Percentiles rank a stretch among this genome's conserved stretches.
Evolutionary conservation across 2,888 invertebrate species (phyloP).

Genomic region (Drosophila mercatorum): DNA sequence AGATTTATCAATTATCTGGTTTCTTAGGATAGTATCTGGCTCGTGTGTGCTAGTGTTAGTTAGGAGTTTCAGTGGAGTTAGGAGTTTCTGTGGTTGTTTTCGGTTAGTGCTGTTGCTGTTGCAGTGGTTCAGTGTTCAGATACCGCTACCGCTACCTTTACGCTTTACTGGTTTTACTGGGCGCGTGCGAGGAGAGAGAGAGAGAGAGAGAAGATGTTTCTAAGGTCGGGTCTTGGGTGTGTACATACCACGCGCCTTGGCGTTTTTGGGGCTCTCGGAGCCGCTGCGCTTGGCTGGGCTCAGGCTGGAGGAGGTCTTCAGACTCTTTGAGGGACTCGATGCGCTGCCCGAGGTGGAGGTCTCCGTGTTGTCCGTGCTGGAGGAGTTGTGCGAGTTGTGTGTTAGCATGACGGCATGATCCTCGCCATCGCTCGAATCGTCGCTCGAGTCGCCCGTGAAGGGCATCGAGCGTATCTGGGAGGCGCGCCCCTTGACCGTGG

Average conservation of each 20-base stretch:
- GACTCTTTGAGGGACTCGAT: constrained; percentile 93
- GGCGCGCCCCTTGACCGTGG: constrained; percentile 97
- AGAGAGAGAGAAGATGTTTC: neutral
- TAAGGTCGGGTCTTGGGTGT: neutral
- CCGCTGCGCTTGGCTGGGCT: constrained; percentile 94
- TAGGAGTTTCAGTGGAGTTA: neutral
- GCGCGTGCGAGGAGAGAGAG: constrained; percentile 22
- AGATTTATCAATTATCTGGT: no score
- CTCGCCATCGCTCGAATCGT: constrained; percentile 97
- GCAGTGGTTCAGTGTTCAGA: constrained; percentile 23
- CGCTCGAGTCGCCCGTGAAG: constrained; percentile 97
- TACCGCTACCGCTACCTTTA: constrained; percentile 51
- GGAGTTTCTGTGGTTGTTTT: neutral
- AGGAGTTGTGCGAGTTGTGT: constrained; percentile 85
- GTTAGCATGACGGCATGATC: constrained; percentile 86
- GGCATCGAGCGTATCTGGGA: constrained; percentile 98
- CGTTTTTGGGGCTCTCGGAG: constrained; percentile 91
- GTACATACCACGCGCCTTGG: constrained; percentile 90
- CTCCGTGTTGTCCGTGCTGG: constrained; percentile 86
- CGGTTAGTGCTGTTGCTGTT: constrained; percentile 24
- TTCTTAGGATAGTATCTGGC: neutral
- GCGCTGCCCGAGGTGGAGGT: constrained; percentile 88
- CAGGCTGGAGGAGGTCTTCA: constrained; percentile 93
- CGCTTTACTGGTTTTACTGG: constrained; percentile 36
- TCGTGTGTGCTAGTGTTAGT: neutral